Conservation (phyloP, 2,113 vertebrate species). For the Caranx melampygus region DNA sequence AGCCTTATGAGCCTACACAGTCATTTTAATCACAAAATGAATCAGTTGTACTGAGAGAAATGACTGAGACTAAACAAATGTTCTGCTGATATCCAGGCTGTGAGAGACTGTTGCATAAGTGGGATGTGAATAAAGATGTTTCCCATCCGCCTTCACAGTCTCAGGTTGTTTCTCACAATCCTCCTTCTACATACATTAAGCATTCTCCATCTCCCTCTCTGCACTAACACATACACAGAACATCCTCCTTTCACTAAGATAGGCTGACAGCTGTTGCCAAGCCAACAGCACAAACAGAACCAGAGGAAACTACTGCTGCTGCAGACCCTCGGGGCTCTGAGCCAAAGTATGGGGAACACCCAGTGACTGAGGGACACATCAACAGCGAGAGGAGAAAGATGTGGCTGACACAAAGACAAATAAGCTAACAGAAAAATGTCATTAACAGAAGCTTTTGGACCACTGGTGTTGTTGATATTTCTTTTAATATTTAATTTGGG, state of each 20-base stretch:
- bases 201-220: background rate
- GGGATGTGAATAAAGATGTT: background rate
- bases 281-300: slow-evolving; percentile 62
- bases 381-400: slow-evolving; percentile 1
- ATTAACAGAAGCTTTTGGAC: background rate
- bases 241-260: slow-evolving; percentile 1
- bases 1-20: background rate
- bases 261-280: slow-evolving; percentile 37
- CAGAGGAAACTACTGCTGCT: slow-evolving; percentile 55
- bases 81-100: background rate
- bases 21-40: background rate
- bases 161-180: background rate
- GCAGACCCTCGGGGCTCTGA: slow-evolving; percentile 29
- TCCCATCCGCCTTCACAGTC: background rate
- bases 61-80: background rate
- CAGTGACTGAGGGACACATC: slow-evolving; percentile 22
- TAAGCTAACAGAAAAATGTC: background rate
- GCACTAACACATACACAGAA: slow-evolving; percentile 22
- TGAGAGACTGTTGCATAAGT: background rate
- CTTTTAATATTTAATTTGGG: background rate
- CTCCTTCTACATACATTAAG: background rate
- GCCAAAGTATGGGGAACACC: slow-evolving; percentile 53
- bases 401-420: background rate
- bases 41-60: background rate
- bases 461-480: background rate